These are phyloP conservation scores for Andrena camellia DNA, from an alignment of 2,888 invertebrate species.

Conservation along the genomic window DNA sequence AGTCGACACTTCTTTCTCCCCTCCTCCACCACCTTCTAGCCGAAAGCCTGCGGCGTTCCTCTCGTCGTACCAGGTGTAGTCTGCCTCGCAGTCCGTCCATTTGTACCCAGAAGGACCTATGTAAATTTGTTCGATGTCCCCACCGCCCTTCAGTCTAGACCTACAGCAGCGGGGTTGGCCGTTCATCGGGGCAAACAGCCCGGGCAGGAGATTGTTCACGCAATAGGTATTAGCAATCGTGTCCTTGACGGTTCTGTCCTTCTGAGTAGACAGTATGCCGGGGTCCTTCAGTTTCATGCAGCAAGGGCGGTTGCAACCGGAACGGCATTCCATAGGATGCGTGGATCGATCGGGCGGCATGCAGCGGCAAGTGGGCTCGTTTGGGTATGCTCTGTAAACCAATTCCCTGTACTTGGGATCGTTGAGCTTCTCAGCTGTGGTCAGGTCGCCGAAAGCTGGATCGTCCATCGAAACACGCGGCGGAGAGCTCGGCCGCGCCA, in stretches of 20 bases:
- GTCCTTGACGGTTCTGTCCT: not conserved
- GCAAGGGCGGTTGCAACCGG: conserved; percentile 71
- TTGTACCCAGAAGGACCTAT: conserved; percentile 4
- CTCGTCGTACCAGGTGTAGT: conserved; percentile 59
- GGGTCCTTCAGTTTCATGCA: conserved; percentile 71
- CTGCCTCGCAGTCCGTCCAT: conserved; percentile 51
- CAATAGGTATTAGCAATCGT: conserved; percentile 58
- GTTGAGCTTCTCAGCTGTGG: conserved; percentile 79
- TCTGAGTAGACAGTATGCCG: conserved; percentile 9
- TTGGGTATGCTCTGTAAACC: conserved; percentile 75
- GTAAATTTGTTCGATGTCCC: conserved; percentile 55
- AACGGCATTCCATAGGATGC: conserved; percentile 68
- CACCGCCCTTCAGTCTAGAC: conserved; percentile 74
- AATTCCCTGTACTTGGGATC: conserved; percentile 74
- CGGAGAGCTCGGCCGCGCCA: conserved; percentile 67
- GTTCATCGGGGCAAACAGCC: conserved; percentile 17
- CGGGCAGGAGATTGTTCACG: conserved; percentile 47
- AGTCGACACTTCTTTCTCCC: conserved; percentile 15
- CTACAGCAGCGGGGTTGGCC: conserved; percentile 20
- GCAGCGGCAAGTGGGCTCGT: conserved; percentile 78
- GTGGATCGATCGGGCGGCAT: conserved; percentile 42
- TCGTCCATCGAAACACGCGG: conserved; percentile 69
- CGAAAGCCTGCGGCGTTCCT: conserved; percentile 39
- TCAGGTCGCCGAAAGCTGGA: conserved; percentile 73
- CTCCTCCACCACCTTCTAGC: conserved; percentile 67